These are phyloP conservation scores for Eunapius fragilis DNA, from an alignment of 37 sponge, comb jelly and placozoan genomes.

Conservation along the genomic window DNA sequence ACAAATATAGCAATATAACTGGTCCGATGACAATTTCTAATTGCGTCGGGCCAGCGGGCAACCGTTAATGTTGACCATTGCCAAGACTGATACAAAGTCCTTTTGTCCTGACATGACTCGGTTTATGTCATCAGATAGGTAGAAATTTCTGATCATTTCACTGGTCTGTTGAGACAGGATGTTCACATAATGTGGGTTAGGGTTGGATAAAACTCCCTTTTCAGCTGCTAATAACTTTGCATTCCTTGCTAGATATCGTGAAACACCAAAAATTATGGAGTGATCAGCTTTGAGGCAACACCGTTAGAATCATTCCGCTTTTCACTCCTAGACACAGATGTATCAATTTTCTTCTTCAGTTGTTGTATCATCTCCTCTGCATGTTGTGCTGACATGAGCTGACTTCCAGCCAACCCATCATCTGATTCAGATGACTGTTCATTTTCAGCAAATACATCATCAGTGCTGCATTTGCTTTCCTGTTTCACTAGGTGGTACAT, in stretches of 20 bases:
- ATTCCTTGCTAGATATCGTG: conserved; percentile 36
- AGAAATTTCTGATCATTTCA: neutral
- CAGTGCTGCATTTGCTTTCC: no score
- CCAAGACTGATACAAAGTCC: conserved; percentile 40
- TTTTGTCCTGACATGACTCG: conserved; percentile 40
- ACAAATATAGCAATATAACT: no score
- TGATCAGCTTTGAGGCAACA: conserved; percentile 40
- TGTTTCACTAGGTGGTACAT: no score
- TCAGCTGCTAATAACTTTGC: conserved; percentile 27
- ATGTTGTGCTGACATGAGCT: neutral
- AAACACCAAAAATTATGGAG: conserved; percentile 23
- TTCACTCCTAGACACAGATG: conserved; percentile 35
- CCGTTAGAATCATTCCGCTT: conserved; percentile 36
- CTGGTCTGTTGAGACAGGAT: no score
- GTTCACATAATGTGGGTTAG: conserved; percentile 30
- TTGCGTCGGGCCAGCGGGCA: no score
- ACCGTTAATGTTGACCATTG: no score
- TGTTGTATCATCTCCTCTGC: conserved; percentile 31
- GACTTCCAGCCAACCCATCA: neutral
- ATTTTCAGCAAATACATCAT: no score
- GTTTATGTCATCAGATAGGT: conserved; percentile 30
- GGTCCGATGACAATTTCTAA: no score
- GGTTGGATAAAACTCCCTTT: conserved; percentile 40
- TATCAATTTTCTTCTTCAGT: conserved; percentile 33
- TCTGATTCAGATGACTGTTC: no score